Base-by-base conservation (phyloP, 2,113 vertebrate genomes). In the Corythoichthys haematopterus region DNA sequence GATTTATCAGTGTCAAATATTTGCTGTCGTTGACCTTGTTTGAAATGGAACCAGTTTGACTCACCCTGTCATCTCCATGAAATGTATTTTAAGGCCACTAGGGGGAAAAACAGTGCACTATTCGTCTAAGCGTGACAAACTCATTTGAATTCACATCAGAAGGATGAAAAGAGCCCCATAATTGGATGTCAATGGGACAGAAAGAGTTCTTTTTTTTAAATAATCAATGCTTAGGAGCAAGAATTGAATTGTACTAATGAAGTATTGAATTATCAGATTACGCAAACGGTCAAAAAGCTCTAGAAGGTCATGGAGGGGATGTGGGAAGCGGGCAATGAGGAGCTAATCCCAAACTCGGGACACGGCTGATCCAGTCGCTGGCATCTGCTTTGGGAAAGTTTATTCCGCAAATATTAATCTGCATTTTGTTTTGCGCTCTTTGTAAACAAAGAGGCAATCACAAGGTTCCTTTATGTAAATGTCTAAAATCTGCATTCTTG, bases 281-380 rank as follows among this genome's bases (percentile, higher is more conserved):
- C 20, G 3, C 20, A 55, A 55, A 20, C 9, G n/a, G 52, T 55
- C 10, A 55, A 11, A 55, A 55, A 55, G 12, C 10, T 10, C 11
- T 55, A 3, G 1, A 4, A 33, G 71, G 75, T 75, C 61, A 53
- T 53, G 1, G 13, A 38, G 1, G 2, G 71, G 66, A 10, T 28
- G 36, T 0, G 3, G 37, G 38, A 0, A 4, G 58, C 62, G 6
- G 69, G 59, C 64, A 40, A 56, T 40, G 40, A 4, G 35, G 28
- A 46, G 69, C 45, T 87, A 89, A 90, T 88, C 79, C 75, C 46
- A 81, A 81, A 76, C 87, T 87, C 14, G 81, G 61, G 84, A 87
- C 75, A 78, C 16, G 72, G 78, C 77, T 84, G 65, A 85, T 77
- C 72, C 52, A 53, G 62, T 72, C n/a, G 20, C 10, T 28, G 52